Evolutionary conservation across 2,888 invertebrate species (phyloP).

Genomic region (Drosophila longiperda): DNA sequence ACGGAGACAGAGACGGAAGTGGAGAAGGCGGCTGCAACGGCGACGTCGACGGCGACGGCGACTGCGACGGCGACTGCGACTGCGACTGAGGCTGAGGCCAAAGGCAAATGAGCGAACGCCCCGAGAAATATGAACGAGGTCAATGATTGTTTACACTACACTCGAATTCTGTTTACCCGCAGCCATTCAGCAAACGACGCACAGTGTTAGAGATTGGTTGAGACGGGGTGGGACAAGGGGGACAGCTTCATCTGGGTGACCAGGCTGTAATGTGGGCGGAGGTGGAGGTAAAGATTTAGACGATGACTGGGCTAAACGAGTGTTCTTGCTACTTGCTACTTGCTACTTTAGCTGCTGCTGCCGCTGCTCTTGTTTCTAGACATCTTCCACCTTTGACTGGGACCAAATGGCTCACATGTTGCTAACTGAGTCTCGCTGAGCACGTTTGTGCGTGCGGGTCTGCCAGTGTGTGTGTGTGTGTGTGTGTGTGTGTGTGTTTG

Average conservation of each 20-base stretch:
- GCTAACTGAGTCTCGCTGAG: slow-evolving; percentile 54
- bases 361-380: slow-evolving; percentile 25
- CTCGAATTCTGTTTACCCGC: slow-evolving; percentile 77
- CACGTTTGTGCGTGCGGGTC: slow-evolving; percentile 21
- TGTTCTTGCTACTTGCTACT: not conserved
- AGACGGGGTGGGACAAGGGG: slow-evolving; percentile 28
- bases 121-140: slow-evolving; percentile 77
- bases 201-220: slow-evolving; percentile 21
- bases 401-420: slow-evolving; percentile 50
- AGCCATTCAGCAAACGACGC: slow-evolving; percentile 34
- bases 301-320: not conserved
- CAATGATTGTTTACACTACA: slow-evolving; percentile 80
- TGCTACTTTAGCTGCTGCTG: not conserved
- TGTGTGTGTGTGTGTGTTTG: slow-evolving; percentile 19
- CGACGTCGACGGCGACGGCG: not conserved
- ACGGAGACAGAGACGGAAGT: not conserved
- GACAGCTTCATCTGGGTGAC: not conserved
- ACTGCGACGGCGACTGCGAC: not conserved
- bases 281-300: not conserved
- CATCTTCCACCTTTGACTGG: slow-evolving; percentile 35
- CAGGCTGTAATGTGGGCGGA: not conserved
- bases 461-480: slow-evolving; percentile 6
- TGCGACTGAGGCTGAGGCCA: slow-evolving; percentile 29
- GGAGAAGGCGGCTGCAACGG: not conserved
- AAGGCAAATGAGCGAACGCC: slow-evolving; percentile 72